Base-by-base conservation (phyloP, 2,113 vertebrate species). In the Tautogolabrus adspersus region DNA sequence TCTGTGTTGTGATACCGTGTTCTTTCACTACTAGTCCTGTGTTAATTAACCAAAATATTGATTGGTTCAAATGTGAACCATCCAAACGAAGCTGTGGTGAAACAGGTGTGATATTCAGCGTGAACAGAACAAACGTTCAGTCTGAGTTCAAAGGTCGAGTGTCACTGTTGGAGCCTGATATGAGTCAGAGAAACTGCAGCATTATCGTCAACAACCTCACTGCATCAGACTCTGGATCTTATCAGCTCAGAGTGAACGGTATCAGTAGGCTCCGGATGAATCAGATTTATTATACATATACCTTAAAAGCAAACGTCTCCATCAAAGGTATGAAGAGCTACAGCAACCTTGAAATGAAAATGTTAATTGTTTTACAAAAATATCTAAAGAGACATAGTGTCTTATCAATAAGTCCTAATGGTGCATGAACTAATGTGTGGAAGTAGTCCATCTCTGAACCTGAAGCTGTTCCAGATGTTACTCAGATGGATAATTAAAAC, bases 1-100 rank as follows among this genome's bases (percentile, higher is more conserved):
- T 90, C 58, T 90, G 88, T 73, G 63, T 59, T 18, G 79, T 88
- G 44, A 83, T 92, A 16, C 86, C 81, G 0, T 92, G 90, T 46
- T 87, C 61, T 22, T 87, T 16, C 72, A 57, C 0, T 0, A 23
- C 79, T 3, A 0, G 0, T 1, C 0, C 0, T 19, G 0, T 0
- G 0, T 88, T 90, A 21, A n/a, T 0, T 5, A 2, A 65, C 10
- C 10, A 10, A 30, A 0, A 40, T 52, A 1, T 88, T 1, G 46
- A 83, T 54, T 92, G 91, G 91, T 88, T 0, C 52, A 89, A 88
- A 85, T 91, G 85, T 66, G 60, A 81, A 5, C 0, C 0, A 26
- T n/a, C 0, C 0, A 3, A 30, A 26, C 0, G 0, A 30, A 57
- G 0, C 12, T 91, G 85, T 42, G 0, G 0, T 9, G 44, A 76